Evolutionary conservation across 2,113 vertebrate genomes (phyloP), one percentile per base, ranked within the genome.

Genomic region (Sturnus vulgaris): DNA sequence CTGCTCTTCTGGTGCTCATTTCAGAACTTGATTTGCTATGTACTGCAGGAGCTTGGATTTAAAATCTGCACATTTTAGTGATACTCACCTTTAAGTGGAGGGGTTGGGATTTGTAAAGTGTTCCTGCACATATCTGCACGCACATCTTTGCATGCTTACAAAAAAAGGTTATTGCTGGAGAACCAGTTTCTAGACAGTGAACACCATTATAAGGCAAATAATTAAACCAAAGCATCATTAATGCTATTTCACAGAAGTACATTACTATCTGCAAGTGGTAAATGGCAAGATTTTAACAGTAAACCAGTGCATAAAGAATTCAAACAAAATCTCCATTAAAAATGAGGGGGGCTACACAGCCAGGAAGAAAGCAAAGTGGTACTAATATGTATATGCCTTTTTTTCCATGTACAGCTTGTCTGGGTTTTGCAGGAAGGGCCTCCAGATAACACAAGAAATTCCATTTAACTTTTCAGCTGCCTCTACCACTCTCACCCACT

Each of bases 231-330:
- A 55, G 55, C 69, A 92, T 73, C 65, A 59, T 68, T 65, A 77
- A 52, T 86, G 72, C 65, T 77, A 33, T 87, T 95, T 89, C 95
- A 82, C 60, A 60, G 87, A 82, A 64, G 72, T 85, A 46, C 59
- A 11, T 63, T 92, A 88, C 76, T 84, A 55, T 72, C 57, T 82
- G 47, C 65, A 95, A 95, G 76, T 56, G 65, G 71, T 91, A 94
- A 95, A 93, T 73, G 86, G 86, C 76, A 94, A 84, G 72, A 79
- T 69, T 96, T 93, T 90, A 92, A 84, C 0, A 9, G 73, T 50
- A 96, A 95, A 82, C 3, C 31, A 71, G 63, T 2, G 39, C 8
- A 5, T 47, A 77, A 96, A 95, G 91, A 90, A 95, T 93, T 94
- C 78, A 91, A 33, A 88, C 79, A 39, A 86, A 81, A 88, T 59